Evolutionary conservation across 2,888 invertebrate species (phyloP).

Genomic region (Pocota personata): DNA sequence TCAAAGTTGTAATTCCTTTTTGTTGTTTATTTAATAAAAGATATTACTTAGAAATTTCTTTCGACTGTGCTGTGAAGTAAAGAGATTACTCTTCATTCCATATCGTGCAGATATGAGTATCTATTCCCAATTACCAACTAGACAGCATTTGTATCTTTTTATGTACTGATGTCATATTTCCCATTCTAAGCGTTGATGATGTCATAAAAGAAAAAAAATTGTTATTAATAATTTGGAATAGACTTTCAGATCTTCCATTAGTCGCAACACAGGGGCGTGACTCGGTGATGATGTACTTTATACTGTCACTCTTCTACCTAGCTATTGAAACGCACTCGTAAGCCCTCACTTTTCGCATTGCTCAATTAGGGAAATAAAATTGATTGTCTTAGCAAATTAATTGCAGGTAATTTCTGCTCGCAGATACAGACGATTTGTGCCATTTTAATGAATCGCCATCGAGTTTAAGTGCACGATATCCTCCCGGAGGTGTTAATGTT

Average conservation of each 20-base stretch:
- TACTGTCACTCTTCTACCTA: background rate
- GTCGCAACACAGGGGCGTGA: background rate
- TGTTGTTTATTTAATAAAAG: too few relatives aligned
- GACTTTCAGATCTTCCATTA: background rate
- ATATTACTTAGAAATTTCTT: too few relatives aligned
- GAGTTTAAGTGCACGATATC: conserved; percentile 42
- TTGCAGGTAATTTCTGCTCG: conserved; percentile 23
- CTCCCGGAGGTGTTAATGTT: conserved; percentile 60
- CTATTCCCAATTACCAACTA: too few relatives aligned
- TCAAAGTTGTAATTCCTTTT: too few relatives aligned
- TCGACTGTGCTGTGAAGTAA: too few relatives aligned
- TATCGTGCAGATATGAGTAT: too few relatives aligned
- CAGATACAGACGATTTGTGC: conserved; percentile 14
- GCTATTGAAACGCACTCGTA: background rate
- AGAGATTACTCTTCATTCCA: too few relatives aligned
- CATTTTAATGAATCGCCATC: conserved; percentile 44
- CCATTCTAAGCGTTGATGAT: too few relatives aligned
- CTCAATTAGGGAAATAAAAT: conserved; percentile 7
- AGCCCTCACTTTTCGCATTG: background rate
- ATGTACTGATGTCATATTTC: too few relatives aligned
- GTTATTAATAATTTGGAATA: too few relatives aligned
- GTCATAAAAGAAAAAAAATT: too few relatives aligned
- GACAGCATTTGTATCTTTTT: too few relatives aligned
- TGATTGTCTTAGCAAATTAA: conserved; percentile 50
- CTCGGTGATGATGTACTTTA: background rate